Base-by-base conservation (phyloP, 2,113 vertebrate species). In the Pterocles burchelli region DNA sequence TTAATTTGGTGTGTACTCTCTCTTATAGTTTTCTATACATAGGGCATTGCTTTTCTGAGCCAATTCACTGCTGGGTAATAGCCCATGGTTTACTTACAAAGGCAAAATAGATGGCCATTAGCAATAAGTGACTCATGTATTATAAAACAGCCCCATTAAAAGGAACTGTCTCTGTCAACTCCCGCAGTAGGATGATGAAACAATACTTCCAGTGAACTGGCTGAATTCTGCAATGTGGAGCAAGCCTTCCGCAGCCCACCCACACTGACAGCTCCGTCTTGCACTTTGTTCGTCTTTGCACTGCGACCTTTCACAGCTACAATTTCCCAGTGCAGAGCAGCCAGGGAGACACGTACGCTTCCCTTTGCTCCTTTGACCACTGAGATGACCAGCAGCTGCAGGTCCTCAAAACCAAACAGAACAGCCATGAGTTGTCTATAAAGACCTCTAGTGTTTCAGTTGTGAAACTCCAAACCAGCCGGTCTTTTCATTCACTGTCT, bases 51-150 rank as follows among this genome's bases (percentile, higher is more conserved):
- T 92, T 89, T 89, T 76, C 80, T 87, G 77, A 89, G 58, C 55
- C 51, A 82, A 45, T 96, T 93, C 72, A 75, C 57, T 77, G 48
- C 49, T 84, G 86, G 36, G 21, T 92, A 85, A 74, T 68, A 92
- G 67, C 26, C 48, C 22, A 13, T 34, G 21, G 18, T 85, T 89
- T 95, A 78, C 94, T 67, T 93, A 46, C 74, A 78, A 51, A 87
- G 75, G 75, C 87, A 88, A 83, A 93, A 77, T 66, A 94, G 65
- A 94, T 68, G 66, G 46, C 92, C 83, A 71, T 96, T 93, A 96
- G 90, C 95, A 94, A 3, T 72, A 96, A 84, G 41, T 78, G 67
- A 84, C 59, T 96, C 76, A 86, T 81, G 46, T 83, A 90, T 94
- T 94, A 93, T 90, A 86, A 83, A 95, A 80, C 21, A 90, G 62